A percentile compares a stretch with the other conserved stretches of the same genome.
Conservation (phyloP, 35 echinoderm and acorn worm species). For the Ophiothrix spiculata region DNA sequence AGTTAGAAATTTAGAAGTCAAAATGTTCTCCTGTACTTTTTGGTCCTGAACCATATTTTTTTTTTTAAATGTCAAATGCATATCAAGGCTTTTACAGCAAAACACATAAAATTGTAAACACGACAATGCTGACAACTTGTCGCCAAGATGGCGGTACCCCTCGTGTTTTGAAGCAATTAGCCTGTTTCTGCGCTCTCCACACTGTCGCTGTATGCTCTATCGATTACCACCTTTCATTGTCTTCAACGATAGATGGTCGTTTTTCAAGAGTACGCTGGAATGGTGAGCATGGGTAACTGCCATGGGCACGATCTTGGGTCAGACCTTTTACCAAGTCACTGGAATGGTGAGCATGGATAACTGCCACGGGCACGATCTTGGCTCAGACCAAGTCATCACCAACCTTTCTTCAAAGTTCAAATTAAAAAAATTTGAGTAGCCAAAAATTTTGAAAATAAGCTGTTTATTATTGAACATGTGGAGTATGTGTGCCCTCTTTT, state of each 20-base stretch:
- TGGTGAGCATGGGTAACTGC: conserved; percentile 24
- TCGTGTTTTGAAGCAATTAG: no score
- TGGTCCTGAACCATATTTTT: not conserved
- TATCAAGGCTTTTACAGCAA: no score
- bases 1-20: no score
- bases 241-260: conserved; percentile 6
- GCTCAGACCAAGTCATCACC: conserved; percentile 56
- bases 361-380: conserved; percentile 33
- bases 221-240: not conserved
- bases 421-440: no score
- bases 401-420: conserved; percentile 56
- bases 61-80: no score
- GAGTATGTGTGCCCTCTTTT: no score
- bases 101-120: no score
- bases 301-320: conserved; percentile 34
- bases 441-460: no score
- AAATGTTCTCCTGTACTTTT: not conserved
- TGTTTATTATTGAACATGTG: no score
- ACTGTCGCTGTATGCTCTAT: not conserved
- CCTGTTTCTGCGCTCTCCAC: not conserved
- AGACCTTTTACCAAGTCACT: no score
- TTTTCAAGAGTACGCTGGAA: not conserved
- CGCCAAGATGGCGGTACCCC: no score
- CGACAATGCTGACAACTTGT: no score
- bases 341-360: conserved; percentile 4